Conservation (phyloP, 2,888 invertebrate species). For the Patella pellucida region DNA sequence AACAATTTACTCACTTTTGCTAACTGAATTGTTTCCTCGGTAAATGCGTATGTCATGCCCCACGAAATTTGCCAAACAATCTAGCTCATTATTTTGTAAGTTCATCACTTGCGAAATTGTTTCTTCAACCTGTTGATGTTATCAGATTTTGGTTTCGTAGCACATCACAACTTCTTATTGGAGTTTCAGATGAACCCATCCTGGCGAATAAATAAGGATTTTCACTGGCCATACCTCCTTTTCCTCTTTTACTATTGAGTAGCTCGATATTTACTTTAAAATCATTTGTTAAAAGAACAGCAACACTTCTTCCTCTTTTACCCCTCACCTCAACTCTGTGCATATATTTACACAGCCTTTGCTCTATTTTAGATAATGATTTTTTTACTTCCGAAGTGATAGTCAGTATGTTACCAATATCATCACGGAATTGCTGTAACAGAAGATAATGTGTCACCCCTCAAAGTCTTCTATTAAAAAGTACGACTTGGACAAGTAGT, state of each 20-base stretch:
- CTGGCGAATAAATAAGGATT: constrained; percentile 1
- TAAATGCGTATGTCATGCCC: too few species aligned
- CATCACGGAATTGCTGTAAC: background rate
- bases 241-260: too few species aligned
- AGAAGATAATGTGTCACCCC: background rate
- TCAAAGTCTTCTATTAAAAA: constrained; percentile 3
- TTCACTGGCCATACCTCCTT: background rate
- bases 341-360: background rate
- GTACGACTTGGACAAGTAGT: background rate
- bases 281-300: background rate
- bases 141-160: too few species aligned
- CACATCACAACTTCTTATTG: constrained; percentile 10
- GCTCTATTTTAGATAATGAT: background rate
- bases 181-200: background rate
- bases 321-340: background rate
- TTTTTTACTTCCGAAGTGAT: background rate
- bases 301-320: background rate
- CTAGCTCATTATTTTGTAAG: too few species aligned
- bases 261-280: too few species aligned
- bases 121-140: too few species aligned
- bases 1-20: too few species aligned
- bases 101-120: too few species aligned
- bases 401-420: background rate
- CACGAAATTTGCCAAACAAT: too few species aligned
- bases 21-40: too few species aligned